Percentiles rank a stretch among this genome's conserved stretches.
phyloP scores from a whole-genome alignment of 1,140 invertebrate species.

The Leptopilina boulardi region DNA sequence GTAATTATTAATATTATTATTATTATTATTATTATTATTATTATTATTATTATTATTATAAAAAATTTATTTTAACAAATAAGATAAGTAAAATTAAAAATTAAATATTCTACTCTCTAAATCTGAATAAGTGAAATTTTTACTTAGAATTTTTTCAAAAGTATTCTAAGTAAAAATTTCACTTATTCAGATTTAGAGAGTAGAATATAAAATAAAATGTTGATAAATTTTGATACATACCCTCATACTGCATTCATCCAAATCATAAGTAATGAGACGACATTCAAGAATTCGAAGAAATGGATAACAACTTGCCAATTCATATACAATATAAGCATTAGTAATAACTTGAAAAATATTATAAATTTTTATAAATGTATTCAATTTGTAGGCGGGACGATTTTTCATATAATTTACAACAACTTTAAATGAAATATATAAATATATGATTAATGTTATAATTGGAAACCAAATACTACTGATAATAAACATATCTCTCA shows the following conservation, averaged over 20 bases:
- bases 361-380: constrained; percentile 77
- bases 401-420: constrained; percentile 80
- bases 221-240: not conserved
- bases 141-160: too few relatives aligned
- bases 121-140: too few relatives aligned
- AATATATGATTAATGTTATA: constrained; percentile 71
- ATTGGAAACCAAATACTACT: constrained; percentile 74
- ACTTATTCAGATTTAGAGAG: too few relatives aligned
- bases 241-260: not conserved
- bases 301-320: constrained; percentile 44
- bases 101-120: too few relatives aligned
- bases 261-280: not conserved
- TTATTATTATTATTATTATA: too few relatives aligned
- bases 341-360: constrained; percentile 78
- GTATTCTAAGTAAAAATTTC: too few relatives aligned
- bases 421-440: constrained; percentile 72
- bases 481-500: constrained; percentile 78
- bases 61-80: too few relatives aligned
- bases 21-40: too few relatives aligned
- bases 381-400: constrained; percentile 78
- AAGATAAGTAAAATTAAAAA: too few relatives aligned
- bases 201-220: too few relatives aligned
- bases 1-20: constrained; percentile 36
- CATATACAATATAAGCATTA: constrained; percentile 74
- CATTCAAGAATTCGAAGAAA: not conserved